Conservation (phyloP, 2,797 vertebrate genomes). For the Crocidura indochinensis region DNA sequence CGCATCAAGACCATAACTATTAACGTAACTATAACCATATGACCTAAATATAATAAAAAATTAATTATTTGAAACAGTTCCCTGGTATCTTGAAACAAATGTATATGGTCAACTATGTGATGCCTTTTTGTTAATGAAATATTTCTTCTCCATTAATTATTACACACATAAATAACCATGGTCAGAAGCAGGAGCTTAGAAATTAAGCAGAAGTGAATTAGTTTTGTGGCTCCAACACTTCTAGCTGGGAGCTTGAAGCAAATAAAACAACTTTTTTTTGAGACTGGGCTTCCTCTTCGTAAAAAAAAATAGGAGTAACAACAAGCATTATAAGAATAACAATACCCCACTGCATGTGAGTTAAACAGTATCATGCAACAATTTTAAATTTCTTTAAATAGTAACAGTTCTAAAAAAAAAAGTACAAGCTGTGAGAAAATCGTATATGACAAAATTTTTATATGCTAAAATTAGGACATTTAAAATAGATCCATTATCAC, state of each 20-base stretch:
- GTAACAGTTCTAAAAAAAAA: constrained; percentile 41
- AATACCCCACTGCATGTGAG: neutral
- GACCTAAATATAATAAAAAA: too few species aligned
- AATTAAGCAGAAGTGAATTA: neutral
- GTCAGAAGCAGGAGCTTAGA: neutral
- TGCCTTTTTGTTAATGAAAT: too few species aligned
- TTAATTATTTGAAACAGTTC: too few species aligned
- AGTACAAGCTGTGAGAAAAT: constrained; percentile 2
- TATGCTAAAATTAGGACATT: constrained; percentile 30
- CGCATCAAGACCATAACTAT: too few species aligned
- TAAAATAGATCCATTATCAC: constrained; percentile 11
- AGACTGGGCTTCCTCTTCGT: neutral
- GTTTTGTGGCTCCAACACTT: neutral
- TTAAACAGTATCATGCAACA: constrained; percentile 11
- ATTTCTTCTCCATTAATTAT: neutral
- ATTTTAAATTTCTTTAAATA: constrained; percentile 29
- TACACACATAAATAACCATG: neutral
- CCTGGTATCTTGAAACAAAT: too few species aligned
- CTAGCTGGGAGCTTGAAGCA: neutral
- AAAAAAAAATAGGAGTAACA: neutral
- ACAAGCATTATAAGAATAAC: neutral
- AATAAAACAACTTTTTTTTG: neutral
- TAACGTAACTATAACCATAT: too few species aligned
- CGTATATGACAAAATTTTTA: constrained; percentile 27
- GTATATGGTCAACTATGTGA: too few species aligned